Evolutionary conservation across 1,140 invertebrate species (phyloP).

Genomic region (Latrodectus geometricus): DNA sequence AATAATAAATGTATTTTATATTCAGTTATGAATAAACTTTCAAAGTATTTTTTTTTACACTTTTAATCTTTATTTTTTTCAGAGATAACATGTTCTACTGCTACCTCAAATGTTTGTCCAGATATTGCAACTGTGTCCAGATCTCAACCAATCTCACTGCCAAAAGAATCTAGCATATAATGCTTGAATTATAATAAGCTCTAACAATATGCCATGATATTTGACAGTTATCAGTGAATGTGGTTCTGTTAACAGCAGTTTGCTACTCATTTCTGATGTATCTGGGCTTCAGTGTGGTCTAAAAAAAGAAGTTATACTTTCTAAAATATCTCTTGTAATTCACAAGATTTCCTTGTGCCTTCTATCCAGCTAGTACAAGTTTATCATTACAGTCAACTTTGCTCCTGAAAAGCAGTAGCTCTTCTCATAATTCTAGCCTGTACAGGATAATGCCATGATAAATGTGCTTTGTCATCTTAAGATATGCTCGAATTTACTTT

Average conservation of each 20-base stretch:
- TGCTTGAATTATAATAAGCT: not conserved
- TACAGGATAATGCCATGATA: slow-evolving; percentile 10
- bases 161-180: slow-evolving; percentile 58
- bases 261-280: not conserved
- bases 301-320: slow-evolving; percentile 16
- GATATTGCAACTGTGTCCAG: slow-evolving; percentile 33
- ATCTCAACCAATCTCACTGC: slow-evolving; percentile 46
- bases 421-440: slow-evolving; percentile 46
- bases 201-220: slow-evolving; percentile 11
- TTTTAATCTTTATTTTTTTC: slow-evolving; percentile 12
- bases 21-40: too few species aligned
- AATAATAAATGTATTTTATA: too few species aligned
- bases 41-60: not conserved
- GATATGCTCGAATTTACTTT: too few species aligned
- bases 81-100: slow-evolving; percentile 54
- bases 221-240: not conserved
- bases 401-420: slow-evolving; percentile 38
- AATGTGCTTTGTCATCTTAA: not conserved
- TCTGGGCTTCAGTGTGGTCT: slow-evolving; percentile 7
- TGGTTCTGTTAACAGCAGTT: slow-evolving; percentile 12
- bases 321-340: slow-evolving; percentile 35
- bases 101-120: slow-evolving; percentile 58
- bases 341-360: slow-evolving; percentile 59
- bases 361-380: slow-evolving; percentile 61
- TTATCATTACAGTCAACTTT: slow-evolving; percentile 43